These are phyloP conservation scores for Ormyrus pomaceus DNA, from an alignment of 2,888 invertebrate species.

Conservation along the genomic window DNA sequence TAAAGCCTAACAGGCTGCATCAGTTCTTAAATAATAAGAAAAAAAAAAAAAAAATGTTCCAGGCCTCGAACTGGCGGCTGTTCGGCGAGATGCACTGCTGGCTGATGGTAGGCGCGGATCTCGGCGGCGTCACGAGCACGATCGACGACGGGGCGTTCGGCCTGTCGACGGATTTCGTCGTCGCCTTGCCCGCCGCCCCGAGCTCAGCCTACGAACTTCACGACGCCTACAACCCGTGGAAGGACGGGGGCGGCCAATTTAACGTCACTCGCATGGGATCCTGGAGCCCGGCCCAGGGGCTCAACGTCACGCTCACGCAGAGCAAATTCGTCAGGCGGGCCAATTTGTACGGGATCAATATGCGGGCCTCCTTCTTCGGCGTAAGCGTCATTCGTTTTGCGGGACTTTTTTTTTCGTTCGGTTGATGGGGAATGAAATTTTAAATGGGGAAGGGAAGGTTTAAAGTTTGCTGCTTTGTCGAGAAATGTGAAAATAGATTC, in stretches of 20 bases:
- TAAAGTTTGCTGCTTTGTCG: no score
- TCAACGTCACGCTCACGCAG: constrained; percentile 33
- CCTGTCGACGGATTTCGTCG: constrained; percentile 60
- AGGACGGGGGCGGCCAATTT: constrained; percentile 60
- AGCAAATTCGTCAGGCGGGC: constrained; percentile 47
- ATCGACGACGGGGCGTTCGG: constrained; percentile 61
- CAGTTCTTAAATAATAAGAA: no score
- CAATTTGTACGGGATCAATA: constrained; percentile 53
- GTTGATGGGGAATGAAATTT: no score
- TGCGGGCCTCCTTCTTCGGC: constrained; percentile 44
- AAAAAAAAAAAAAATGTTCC: no score
- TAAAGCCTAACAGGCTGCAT: no score
- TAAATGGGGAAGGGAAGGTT: no score
- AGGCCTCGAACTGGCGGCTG: no score
- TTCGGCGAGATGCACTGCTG: constrained; percentile 46
- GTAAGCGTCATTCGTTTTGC: not conserved
- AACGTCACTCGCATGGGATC: constrained; percentile 58
- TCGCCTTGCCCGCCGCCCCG: constrained; percentile 53
- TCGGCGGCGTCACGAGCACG: constrained; percentile 46
- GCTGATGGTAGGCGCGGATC: constrained; percentile 59
- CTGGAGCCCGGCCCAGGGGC: constrained; percentile 52
- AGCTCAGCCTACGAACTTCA: constrained; percentile 18
- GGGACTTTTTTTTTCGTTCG: no score
- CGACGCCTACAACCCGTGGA: constrained; percentile 63
- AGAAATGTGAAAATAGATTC: no score